These are phyloP conservation scores for Axea sp. DNA, from an alignment of 2,888 invertebrate species.

Conservation along the genomic window DNA sequence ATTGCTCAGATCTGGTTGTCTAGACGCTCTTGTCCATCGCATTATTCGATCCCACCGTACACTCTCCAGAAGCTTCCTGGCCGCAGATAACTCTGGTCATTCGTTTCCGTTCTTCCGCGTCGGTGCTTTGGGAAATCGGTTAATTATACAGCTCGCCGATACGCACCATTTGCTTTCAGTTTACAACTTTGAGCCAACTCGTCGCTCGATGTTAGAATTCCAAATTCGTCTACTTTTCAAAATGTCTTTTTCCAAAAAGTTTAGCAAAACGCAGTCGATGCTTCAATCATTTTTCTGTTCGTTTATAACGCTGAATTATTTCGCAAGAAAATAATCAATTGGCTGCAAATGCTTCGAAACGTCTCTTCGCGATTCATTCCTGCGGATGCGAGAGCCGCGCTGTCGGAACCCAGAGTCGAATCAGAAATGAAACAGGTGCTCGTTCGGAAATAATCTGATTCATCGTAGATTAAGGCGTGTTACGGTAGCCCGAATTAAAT, in stretches of 20 bases:
- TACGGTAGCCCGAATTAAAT: slow-evolving; percentile 57
- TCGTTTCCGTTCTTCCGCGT: slow-evolving; percentile 41
- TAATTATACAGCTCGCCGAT: slow-evolving; percentile 2
- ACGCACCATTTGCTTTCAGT: background rate
- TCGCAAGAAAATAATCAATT: too few relatives aligned
- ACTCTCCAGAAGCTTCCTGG: slow-evolving; percentile 70
- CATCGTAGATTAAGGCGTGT: slow-evolving; percentile 40
- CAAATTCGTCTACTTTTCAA: too few relatives aligned
- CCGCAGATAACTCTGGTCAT: slow-evolving; percentile 18
- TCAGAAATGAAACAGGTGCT: slow-evolving; percentile 8
- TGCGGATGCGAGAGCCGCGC: too few relatives aligned
- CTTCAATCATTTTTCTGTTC: too few relatives aligned
- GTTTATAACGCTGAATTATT: too few relatives aligned
- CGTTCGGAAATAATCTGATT: slow-evolving; percentile 27
- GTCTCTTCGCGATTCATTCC: too few relatives aligned
- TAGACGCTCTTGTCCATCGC: slow-evolving; percentile 72
- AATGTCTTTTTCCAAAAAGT: too few relatives aligned
- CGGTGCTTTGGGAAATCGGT: background rate
- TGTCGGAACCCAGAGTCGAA: too few relatives aligned
- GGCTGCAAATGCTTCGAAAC: too few relatives aligned
- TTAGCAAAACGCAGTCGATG: too few relatives aligned
- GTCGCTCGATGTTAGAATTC: too few relatives aligned
- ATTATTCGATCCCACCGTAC: slow-evolving; percentile 62
- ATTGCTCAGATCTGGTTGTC: slow-evolving; percentile 77
- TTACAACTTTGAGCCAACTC: too few relatives aligned